Evolutionary conservation across 2,888 invertebrate species (phyloP), one percentile per base, ranked within the genome.

Genomic region (Lithophane socia): DNA sequence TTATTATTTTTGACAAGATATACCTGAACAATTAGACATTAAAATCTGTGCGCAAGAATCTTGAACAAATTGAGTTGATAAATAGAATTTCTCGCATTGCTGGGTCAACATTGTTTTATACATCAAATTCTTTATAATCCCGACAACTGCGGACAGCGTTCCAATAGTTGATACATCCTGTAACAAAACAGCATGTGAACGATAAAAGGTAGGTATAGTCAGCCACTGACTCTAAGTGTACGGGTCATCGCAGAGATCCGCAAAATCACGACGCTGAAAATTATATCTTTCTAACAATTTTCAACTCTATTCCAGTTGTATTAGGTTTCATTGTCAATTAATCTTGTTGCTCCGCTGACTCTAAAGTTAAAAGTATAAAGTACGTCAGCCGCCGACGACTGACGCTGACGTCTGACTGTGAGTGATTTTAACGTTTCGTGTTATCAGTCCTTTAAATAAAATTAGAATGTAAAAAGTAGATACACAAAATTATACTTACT

Each of bases 41-140:
- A 71, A 66, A 42, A 82, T 70, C 2, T 21, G 13, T 44, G 44
- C 7, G 10, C 61, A 66, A 3, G 68, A 13, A 70, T 75, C 63
- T 47, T 52, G 68, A 24, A 44, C 18, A 44, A 0, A 9, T 61
- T 73, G 16, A 18, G 42, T 21, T 21, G 56, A 3, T 9, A 52
- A 9, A 44, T 79, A 80, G 24, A 79, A 80, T 52, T 49, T 49
- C 16, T 76, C 78, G 16, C 65, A 65, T 66, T 76, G 77, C 24
- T 42, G 47, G 16, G 9, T 76, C 24, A 77, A 13, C 24, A 54
- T n/a, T 29, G 68, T 54, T 12, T 56, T 47, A 18, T 24, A 65
- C 0, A 68, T 58, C 3, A 80, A 52, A 54, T 56, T 21, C 16
- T 80, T 80, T 8, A 9, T 1, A 13, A 80, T 13, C 56, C 64